phyloP scores from a whole-genome alignment of 1,140 invertebrate genomes.

The Leptinotarsa lineolata region DNA sequence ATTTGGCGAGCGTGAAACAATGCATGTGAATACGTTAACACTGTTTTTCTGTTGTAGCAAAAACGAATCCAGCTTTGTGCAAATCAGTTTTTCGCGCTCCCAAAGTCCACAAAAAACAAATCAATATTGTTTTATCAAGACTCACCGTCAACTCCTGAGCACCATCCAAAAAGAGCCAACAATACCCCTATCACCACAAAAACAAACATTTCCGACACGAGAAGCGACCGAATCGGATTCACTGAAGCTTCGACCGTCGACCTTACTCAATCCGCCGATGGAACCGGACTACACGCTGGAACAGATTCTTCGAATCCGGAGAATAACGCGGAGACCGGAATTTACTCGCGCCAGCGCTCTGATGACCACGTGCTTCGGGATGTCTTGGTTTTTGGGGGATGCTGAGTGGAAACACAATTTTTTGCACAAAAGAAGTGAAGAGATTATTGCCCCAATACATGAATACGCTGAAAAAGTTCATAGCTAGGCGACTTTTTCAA shows the following conservation, averaged over 20 bases:
- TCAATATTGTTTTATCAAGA: background rate
- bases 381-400: no score
- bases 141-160: background rate
- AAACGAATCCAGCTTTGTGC: no score
- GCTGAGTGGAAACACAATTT: no score
- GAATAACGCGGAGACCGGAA: background rate
- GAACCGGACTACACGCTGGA: slow-evolving; percentile 1
- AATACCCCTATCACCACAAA: background rate
- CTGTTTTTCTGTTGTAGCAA: no score
- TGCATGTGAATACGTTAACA: no score
- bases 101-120: no score
- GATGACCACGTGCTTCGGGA: background rate
- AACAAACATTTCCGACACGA: background rate
- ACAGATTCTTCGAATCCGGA: background rate
- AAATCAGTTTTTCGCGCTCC: no score
- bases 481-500: no score
- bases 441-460: no score
- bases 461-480: no score
- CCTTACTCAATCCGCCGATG: background rate
- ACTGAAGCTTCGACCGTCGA: background rate
- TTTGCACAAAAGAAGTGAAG: no score
- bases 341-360: background rate
- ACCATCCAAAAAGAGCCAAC: background rate
- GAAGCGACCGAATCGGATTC: background rate
- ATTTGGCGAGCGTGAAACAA: no score